Base-by-base conservation (phyloP, 2,797 vertebrate species). In the Syngnathus acus region DNA sequence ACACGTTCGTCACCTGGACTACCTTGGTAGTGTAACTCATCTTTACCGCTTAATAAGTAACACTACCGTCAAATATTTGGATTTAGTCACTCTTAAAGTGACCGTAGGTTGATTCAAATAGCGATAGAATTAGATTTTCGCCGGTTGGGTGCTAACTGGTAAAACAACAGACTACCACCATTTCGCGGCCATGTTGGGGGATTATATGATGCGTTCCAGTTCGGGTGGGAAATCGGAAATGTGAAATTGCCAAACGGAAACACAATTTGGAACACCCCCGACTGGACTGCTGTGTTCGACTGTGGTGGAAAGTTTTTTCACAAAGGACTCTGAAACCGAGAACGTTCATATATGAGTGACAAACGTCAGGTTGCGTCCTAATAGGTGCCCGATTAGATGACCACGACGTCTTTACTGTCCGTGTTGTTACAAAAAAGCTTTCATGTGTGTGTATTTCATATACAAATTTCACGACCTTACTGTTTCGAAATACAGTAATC, bases 1-100 rank as follows among this genome's bases (percentile, higher is more conserved):
- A 95, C 88, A 98, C 94, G 73, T 95, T 95, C 6, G 95, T 94
- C 88, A 97, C 95, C 84, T 95, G 94, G 83, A 95, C 94, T 23
- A 95, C 95, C 82, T 95, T 95, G 78, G 95, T 93, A 45, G 78
- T 91, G 73, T 90, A 90, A 80, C 82, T 92, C 90, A 88, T 90
- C 62, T 81, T 80, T 6, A 6, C 38, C 6, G 65, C 39, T 64
- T 11, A 53, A 51, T 9, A 9, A 45, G 17, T 9, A 55, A 69
- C 23, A 13, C 54, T 9, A 5, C 1, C 0, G n/a, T 17, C 0
- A 19, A 39, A 10, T 5, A 9, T 8, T 10, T 0, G 0, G 19
- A 4, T 17, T 9, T 13, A 50, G 10, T 14, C 0, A 21, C 6
- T 48, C 2, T 14, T 13, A 5, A 9, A 1, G 11, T 0, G 60